Evolutionary conservation across 1,140 invertebrate genomes (phyloP).

Genomic region (Oryctes rhinoceros): DNA sequence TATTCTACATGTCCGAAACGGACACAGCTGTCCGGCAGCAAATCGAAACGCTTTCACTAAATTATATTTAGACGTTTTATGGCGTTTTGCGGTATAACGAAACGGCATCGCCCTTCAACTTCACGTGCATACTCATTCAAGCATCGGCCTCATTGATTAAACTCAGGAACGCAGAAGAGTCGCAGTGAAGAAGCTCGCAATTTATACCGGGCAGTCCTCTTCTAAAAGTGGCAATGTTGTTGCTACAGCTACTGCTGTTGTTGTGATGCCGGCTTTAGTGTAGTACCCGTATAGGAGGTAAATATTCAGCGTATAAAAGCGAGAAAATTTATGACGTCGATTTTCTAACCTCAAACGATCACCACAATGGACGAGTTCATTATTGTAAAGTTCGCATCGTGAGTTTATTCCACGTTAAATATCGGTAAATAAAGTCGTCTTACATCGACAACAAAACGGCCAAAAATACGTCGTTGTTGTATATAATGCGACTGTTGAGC

Average conservation of each 20-base stretch:
- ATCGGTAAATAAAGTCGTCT: neutral
- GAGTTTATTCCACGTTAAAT: neutral
- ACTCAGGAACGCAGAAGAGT: neutral
- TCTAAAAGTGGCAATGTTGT: constrained; percentile 3
- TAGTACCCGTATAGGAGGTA: neutral
- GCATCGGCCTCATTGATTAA: constrained; percentile 22
- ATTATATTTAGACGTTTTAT: constrained; percentile 12
- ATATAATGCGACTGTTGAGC: neutral
- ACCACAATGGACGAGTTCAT: constrained; percentile 29
- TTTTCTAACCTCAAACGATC: constrained; percentile 29
- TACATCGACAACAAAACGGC: neutral
- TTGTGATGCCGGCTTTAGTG: constrained; percentile 19
- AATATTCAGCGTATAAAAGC: constrained; percentile 22
- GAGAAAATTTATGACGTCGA: constrained; percentile 26
- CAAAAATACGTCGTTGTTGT: neutral
- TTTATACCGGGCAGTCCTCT: neutral
- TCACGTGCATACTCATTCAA: neutral
- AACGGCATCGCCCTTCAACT: neutral
- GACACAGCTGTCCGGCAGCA: neutral
- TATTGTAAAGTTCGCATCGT: constrained; percentile 12
- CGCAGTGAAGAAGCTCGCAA: neutral
- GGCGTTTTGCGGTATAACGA: constrained; percentile 18
- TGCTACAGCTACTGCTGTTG: neutral
- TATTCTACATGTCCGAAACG: neutral
- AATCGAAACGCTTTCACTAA: neutral